Evolutionary conservation across 23 tunicate species (phyloP).

Genomic region (Clavelina lepadiformis): DNA sequence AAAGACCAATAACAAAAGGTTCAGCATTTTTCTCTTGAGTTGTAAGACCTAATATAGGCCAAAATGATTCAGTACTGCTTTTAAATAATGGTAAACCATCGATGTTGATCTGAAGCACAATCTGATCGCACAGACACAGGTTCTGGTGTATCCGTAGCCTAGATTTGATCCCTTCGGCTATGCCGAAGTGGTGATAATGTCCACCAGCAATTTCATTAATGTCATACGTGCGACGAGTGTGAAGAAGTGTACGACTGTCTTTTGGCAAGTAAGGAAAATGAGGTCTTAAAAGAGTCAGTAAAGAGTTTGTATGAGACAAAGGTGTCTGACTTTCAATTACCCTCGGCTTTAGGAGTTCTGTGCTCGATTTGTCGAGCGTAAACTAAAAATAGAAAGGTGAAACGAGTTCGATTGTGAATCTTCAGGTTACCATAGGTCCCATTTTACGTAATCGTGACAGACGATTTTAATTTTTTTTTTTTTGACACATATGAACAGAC

Average conservation of each 20-base stretch:
- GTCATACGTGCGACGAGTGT: constrained; percentile 6
- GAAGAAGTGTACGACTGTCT: constrained; percentile 7
- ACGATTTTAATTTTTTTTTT: no score
- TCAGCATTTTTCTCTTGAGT: background rate
- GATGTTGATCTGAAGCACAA: constrained; percentile 19
- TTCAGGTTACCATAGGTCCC: no score
- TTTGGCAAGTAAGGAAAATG: constrained; percentile 6
- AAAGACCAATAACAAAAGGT: constrained; percentile 11
- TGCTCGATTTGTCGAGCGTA: no score
- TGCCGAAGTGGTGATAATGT: constrained; percentile 28
- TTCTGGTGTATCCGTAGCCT: background rate
- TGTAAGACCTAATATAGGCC: constrained; percentile 33
- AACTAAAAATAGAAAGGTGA: no score
- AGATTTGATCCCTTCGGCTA: background rate
- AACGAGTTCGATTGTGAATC: no score
- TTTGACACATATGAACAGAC: no score
- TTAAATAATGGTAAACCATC: constrained; percentile 51
- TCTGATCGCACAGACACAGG: background rate
- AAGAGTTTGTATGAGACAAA: background rate
- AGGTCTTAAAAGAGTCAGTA: no score
- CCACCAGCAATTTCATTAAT: constrained; percentile 12
- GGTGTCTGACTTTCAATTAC: background rate
- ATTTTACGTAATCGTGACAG: no score
- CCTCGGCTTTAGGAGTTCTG: no score
- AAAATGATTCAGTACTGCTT: constrained; percentile 14